Base-by-base conservation (phyloP, 2,888 invertebrate genomes). In the Hemithea aestivaria region DNA sequence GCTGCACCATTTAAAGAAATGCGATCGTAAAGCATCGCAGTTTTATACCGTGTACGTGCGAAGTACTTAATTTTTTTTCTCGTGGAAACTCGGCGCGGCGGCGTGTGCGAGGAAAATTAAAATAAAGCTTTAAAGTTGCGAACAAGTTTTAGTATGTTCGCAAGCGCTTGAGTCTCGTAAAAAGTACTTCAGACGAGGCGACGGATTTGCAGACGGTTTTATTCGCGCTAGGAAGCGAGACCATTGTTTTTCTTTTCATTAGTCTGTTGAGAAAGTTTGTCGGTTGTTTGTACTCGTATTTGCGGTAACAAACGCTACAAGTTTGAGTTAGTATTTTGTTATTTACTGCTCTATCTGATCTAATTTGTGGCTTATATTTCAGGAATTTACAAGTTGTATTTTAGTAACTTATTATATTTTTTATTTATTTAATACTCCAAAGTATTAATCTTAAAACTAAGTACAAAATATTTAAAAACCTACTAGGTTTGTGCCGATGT, bases 121-220 rank as follows among this genome's bases (percentile, higher is more conserved):
- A 85, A 82, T 81, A 77, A 77, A 82, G 75, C 75, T 74, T 74
- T 65, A 72, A 81, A 80, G 70, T 82, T 73, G 68, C 58, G 71
- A 72, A 67, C 74, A 75, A 81, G 71, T 80, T 80, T 77, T 72
- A 76, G 68, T 72, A 65, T 73, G 73, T 70, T 73, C 73, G 66
- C 64, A 53, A 64, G 61, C 62, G 63, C 70, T 51, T 44, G 62
- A 59, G 58, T 48, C 58, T 67, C 72, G 63, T 76, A 77, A 82
- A 83, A 82, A 79, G 64, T 64, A 60, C 65, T 62, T 56, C 63
- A 69, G 70, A 70, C 71, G 66, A 66, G 62, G 57, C 65, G 62
- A 64, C 69, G 69, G 74, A 68, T 73, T 66, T 66, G 72, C 69
- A 75, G 76, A 77, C 72, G 56, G 68, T 74, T 73, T 75, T 73